Conservation (phyloP, 2,797 vertebrate species). For the Petrocephalus sullivani region DNA sequence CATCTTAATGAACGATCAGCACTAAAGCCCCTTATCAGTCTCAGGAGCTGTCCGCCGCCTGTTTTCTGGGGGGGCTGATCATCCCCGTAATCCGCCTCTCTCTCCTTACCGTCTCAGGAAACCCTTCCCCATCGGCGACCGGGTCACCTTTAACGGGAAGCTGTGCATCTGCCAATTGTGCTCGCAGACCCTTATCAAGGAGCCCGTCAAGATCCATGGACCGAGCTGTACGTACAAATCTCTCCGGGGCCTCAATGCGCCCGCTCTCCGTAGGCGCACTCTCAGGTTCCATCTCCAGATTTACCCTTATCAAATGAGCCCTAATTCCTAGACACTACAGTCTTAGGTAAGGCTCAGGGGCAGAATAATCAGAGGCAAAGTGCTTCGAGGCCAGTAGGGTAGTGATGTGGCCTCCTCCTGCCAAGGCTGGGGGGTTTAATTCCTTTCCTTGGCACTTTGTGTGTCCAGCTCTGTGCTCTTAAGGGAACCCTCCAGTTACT, state of each 20-base stretch:
- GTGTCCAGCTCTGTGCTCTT: background rate
- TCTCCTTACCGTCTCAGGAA: slow-evolving; percentile 64
- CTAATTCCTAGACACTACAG: background rate
- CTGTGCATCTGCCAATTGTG: slow-evolving; percentile 95
- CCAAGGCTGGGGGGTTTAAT: background rate
- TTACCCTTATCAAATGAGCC: background rate
- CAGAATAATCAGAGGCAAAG: background rate
- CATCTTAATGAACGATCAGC: background rate
- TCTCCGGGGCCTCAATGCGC: background rate
- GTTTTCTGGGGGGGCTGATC: background rate
- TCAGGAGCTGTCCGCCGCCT: background rate
- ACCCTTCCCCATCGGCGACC: slow-evolving; percentile 92
- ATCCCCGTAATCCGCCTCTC: background rate
- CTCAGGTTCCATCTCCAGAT: background rate
- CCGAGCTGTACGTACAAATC: slow-evolving; percentile 72
- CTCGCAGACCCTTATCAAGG: slow-evolving; percentile 78
- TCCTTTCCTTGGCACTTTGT: background rate
- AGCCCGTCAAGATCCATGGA: slow-evolving; percentile 91
- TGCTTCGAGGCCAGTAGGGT: background rate
- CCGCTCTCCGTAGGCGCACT: background rate
- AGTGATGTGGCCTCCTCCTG: background rate
- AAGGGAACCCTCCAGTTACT: background rate
- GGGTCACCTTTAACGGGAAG: slow-evolving; percentile 95
- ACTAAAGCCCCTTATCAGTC: background rate
- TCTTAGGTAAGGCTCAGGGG: background rate